Conservation (phyloP, 2,888 invertebrate species). For the Gortyna flavago region DNA sequence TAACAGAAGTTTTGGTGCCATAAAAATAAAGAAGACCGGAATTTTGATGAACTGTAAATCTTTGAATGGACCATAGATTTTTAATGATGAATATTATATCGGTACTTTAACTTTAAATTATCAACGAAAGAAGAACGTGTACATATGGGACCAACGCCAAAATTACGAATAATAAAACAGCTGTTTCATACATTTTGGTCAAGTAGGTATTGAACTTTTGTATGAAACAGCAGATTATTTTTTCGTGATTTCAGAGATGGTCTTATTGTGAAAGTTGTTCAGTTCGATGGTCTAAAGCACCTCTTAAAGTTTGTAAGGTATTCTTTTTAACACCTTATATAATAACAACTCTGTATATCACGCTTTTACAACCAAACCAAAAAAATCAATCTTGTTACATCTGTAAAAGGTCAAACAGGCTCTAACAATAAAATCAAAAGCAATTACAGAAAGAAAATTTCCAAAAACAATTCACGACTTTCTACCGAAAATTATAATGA, state of each 20-base stretch:
- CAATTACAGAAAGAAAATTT: slow-evolving; percentile 61
- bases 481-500: slow-evolving; percentile 55
- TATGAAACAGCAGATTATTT: too few relatives aligned
- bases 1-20: slow-evolving; percentile 53
- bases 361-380: too few relatives aligned
- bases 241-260: too few relatives aligned
- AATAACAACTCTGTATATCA: too few relatives aligned
- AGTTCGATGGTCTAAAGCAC: too few relatives aligned
- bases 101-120: slow-evolving; percentile 16
- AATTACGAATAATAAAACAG: too few relatives aligned
- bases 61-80: slow-evolving; percentile 26
- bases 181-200: too few relatives aligned
- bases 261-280: too few relatives aligned
- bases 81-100: slow-evolving; percentile 38
- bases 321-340: too few relatives aligned
- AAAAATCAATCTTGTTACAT: slow-evolving; percentile 32
- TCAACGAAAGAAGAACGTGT: slow-evolving; percentile 16
- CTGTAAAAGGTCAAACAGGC: slow-evolving; percentile 42
- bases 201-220: too few relatives aligned
- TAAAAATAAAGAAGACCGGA: slow-evolving; percentile 30
- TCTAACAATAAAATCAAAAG: slow-evolving; percentile 55
- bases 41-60: slow-evolving; percentile 46
- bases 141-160: too few relatives aligned
- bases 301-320: too few relatives aligned
- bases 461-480: slow-evolving; percentile 40